Conservation (phyloP, 2,113 vertebrate species). For the Rhinoderma darwinii region DNA sequence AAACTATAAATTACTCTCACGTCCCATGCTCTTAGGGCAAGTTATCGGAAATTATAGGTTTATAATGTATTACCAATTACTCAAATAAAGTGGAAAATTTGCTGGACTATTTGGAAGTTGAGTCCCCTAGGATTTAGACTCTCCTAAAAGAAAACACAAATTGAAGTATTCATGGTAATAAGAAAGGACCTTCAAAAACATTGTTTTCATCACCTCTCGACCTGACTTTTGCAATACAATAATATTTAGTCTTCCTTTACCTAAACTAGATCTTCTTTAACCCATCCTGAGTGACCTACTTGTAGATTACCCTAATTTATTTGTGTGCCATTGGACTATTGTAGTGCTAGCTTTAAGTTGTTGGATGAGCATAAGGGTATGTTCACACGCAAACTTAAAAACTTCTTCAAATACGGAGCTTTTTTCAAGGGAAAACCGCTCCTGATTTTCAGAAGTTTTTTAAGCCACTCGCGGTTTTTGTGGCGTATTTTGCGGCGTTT, state of each 20-base stretch:
- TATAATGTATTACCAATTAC: background rate
- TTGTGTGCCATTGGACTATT: too few relatives aligned
- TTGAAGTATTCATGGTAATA: background rate
- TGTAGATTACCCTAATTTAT: too few relatives aligned
- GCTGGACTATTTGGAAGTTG: background rate
- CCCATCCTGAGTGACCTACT: background rate
- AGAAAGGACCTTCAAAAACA: background rate
- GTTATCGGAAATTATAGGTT: background rate
- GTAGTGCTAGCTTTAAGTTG: background rate
- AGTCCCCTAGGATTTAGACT: background rate
- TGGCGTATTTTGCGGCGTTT: too few relatives aligned
- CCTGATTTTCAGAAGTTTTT: too few relatives aligned
- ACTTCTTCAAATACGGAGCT: too few relatives aligned
- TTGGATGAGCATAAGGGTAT: background rate
- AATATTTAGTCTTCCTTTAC: background rate
- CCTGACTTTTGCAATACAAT: background rate
- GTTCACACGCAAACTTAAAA: too few relatives aligned
- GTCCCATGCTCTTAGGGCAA: background rate
- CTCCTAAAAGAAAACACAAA: background rate
- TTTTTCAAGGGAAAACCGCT: too few relatives aligned
- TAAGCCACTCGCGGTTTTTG: too few relatives aligned
- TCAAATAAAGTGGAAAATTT: background rate
- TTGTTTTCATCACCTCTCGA: background rate
- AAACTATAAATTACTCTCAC: background rate
- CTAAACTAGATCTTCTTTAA: background rate